Evolutionary conservation across 2,888 invertebrate genomes (phyloP), one percentile per base, ranked within the genome.

Genomic region (Lepidochitona cinerea): DNA sequence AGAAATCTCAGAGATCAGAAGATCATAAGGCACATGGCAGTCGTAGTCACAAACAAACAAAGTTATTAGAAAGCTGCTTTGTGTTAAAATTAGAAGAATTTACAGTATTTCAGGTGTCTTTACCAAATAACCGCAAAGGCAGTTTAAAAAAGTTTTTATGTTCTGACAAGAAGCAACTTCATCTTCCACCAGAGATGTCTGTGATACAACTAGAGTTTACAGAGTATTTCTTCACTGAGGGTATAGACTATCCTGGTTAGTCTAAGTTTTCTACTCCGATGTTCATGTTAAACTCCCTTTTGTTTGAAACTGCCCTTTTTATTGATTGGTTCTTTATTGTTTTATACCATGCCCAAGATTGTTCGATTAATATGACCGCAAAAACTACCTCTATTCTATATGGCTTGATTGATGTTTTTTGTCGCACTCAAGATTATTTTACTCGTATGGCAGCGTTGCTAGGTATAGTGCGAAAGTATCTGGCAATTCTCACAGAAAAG

Each of bases 191-290:
- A 12, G 97, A 97, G 88, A 95, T 96, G 83, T 95, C 96, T 26
- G 94, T 97, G 36, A 89, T 99, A n/a, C 98, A 99, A 91, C 95
- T 97, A 0, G 99, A 99, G 89, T 95, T 97, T 81, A 97, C 97
- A 0, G 96, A 96, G 89, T 99, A 97, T 91, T 92, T 90, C 84
- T 99, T 98, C 89, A 98, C 98, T 89, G 97, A 98, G 36, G 88
- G 87, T 4, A 84, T 88, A 26, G 83, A 87, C 37, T 89, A 86
- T 75, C 90, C 91, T 81, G 89, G 91, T 91, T 76, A 59, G 26
- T n/a, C n/a, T n/a, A n/a, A n/a, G n/a, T n/a, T n/a, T n/a, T n/a
- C n/a, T n/a, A n/a, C n/a, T n/a, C n/a, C n/a, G n/a, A n/a, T n/a
- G n/a, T n/a, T n/a, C n/a, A n/a, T n/a, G n/a, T n/a, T n/a, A n/a